These are phyloP conservation scores for Agrotis ipsilon DNA, from an alignment of 2,888 invertebrate species.

Conservation along the genomic window DNA sequence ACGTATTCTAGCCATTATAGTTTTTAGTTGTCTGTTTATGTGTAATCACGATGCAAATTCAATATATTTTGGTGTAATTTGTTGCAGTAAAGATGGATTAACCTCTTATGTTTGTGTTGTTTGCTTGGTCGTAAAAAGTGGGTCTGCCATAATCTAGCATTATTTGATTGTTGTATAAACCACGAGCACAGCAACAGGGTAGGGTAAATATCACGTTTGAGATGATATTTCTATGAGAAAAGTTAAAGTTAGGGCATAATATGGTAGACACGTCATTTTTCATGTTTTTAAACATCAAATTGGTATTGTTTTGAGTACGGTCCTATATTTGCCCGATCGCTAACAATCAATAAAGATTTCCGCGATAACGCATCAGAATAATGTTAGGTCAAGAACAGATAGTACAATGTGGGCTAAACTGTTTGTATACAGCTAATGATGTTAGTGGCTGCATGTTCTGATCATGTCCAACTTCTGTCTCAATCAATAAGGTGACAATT, in stretches of 20 bases:
- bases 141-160: conserved; percentile 73
- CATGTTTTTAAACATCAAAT: conserved; percentile 48
- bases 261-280: conserved; percentile 55
- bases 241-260: conserved; percentile 41
- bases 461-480: conserved; percentile 36
- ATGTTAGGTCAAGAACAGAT: conserved; percentile 53
- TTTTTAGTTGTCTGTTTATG: conserved; percentile 73
- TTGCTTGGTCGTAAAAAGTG: conserved; percentile 75
- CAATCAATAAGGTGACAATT: conserved; percentile 43
- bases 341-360: conserved; percentile 64
- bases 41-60: conserved; percentile 65
- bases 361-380: conserved; percentile 46
- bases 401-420: conserved; percentile 23
- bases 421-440: conserved; percentile 44
- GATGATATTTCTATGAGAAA: conserved; percentile 47
- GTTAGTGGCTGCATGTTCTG: conserved; percentile 28
- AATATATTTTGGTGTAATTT: conserved; percentile 67
- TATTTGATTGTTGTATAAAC: conserved; percentile 70
- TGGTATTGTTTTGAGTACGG: conserved; percentile 50
- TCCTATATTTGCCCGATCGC: conserved; percentile 40
- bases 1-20: conserved; percentile 85
- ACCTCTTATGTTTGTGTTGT: conserved; percentile 79
- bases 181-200: conserved; percentile 72
- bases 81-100: conserved; percentile 69
- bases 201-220: conserved; percentile 58